Evolutionary conservation across 2,113 vertebrate genomes (phyloP), one percentile per base, ranked within the genome.

Genomic region (Prinia subflava): DNA sequence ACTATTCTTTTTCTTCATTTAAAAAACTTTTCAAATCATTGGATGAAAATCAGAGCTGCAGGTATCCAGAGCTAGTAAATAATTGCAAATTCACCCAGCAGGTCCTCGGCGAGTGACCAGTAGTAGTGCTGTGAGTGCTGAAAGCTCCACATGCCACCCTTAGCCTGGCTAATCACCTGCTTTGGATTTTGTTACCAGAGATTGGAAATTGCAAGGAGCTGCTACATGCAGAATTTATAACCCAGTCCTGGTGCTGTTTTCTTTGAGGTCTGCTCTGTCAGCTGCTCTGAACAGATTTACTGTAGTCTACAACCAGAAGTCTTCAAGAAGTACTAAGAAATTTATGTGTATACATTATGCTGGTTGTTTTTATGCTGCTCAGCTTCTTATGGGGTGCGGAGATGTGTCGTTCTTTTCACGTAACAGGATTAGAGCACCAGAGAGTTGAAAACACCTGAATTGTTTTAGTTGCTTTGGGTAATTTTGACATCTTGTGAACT

Each of bases 181-280:
- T 89, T 87, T 70, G 81, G 93, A 35, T 94, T 94, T 88, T 68
- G 83, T 94, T 91, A 83, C 92, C 88, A 19, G 19, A 65, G 83
- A 90, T 74, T 96, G 93, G 90, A 96, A 95, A 95, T 71, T 63
- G 92, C 89, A 71, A 84, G 81, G 91, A 95, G 70, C 93, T 93
- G 95, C 94, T 92, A 94, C 7, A 31, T 78, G 8, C 60, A 93
- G 80, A 78, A 97, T 96, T 97, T 97, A 96, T 87, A 92, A 90
- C 90, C 90, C 67, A 16, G 76, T 71, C 60, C 64, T 76, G 75
- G 47, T 16, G 3, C 71, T 89, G 83, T 88, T 96, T 94, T 56
- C 64, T 78, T 90, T 96, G 90, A 95, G 96, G 44, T 94, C 88
- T 95, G 11, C 47, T 95, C 76, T 96, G 93, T 95, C 90, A 94